Conservation (phyloP, 2,113 vertebrate genomes). For the Orthonyx spaldingii region DNA sequence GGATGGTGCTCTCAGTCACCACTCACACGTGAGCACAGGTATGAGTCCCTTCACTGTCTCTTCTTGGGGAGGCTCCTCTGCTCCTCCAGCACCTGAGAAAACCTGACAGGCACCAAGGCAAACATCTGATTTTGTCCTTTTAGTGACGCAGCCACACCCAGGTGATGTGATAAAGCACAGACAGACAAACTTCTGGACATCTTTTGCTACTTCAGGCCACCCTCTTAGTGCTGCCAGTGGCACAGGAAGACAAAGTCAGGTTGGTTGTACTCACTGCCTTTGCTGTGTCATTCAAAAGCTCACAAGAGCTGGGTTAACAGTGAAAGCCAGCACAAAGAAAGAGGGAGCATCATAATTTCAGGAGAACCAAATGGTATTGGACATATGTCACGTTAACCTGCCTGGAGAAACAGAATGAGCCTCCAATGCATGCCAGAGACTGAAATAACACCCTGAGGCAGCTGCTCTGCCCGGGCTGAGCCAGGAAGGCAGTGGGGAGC, state of each 20-base stretch:
- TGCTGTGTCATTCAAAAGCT: background rate
- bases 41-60: background rate
- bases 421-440: background rate
- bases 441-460: background rate
- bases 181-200: background rate
- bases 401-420: background rate
- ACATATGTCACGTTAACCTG: background rate
- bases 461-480: background rate
- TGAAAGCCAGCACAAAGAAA: background rate
- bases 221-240: fast-evolving
- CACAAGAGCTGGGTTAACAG: background rate
- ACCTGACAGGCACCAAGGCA: background rate
- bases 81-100: background rate
- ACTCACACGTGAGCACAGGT: background rate
- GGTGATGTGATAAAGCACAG: background rate
- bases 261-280: background rate
- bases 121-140: background rate
- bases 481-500: background rate
- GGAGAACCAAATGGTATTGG: background rate
- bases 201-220: background rate
- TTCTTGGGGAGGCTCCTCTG: background rate
- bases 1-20: background rate
- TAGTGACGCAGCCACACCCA: background rate
- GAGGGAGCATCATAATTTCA: background rate
- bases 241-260: background rate